A percentile compares a stretch with the other conserved stretches of the same genome.
These are phyloP conservation scores for Tenthredo scrophulariae DNA, from an alignment of 2,888 invertebrate species.

Conservation along the genomic window DNA sequence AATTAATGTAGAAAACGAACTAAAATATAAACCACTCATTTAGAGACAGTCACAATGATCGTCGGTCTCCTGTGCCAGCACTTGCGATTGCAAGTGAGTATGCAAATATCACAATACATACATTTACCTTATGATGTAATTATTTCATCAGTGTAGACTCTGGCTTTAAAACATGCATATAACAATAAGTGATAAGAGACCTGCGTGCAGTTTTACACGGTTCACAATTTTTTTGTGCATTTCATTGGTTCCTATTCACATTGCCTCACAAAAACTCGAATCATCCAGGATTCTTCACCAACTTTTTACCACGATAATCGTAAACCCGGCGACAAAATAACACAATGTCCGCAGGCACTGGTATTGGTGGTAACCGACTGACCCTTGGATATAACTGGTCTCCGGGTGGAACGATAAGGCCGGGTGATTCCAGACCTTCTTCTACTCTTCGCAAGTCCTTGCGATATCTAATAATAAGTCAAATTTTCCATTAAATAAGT, in stretches of 20 bases:
- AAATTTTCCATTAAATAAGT: background rate
- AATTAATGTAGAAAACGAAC: constrained; percentile 3
- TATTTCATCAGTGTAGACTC: constrained; percentile 49
- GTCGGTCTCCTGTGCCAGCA: constrained; percentile 25
- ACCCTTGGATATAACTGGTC: constrained; percentile 81
- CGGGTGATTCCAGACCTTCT: constrained; percentile 85
- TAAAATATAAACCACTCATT: constrained; percentile 29
- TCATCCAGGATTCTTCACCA: constrained; percentile 77
- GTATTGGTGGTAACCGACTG: constrained; percentile 83
- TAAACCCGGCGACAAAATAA: constrained; percentile 97
- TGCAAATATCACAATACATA: constrained; percentile 45
- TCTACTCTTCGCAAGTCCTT: constrained; percentile 89
- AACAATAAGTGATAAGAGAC: constrained; percentile 63
- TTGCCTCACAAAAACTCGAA: constrained; percentile 72
- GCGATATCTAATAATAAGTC: constrained; percentile 85
- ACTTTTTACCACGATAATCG: constrained; percentile 92
- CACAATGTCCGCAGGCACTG: constrained; percentile 89
- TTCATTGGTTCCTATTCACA: constrained; percentile 70
- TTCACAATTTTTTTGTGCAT: constrained; percentile 64
- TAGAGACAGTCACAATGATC: constrained; percentile 24
- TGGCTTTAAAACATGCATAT: constrained; percentile 44
- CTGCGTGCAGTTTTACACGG: constrained; percentile 70
- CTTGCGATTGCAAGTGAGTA: constrained; percentile 31
- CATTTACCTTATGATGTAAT: constrained; percentile 47
- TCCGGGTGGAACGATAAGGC: constrained; percentile 88